These are phyloP conservation scores for Tetragonula clypearis DNA, from an alignment of 1,140 invertebrate species.

Conservation along the genomic window DNA sequence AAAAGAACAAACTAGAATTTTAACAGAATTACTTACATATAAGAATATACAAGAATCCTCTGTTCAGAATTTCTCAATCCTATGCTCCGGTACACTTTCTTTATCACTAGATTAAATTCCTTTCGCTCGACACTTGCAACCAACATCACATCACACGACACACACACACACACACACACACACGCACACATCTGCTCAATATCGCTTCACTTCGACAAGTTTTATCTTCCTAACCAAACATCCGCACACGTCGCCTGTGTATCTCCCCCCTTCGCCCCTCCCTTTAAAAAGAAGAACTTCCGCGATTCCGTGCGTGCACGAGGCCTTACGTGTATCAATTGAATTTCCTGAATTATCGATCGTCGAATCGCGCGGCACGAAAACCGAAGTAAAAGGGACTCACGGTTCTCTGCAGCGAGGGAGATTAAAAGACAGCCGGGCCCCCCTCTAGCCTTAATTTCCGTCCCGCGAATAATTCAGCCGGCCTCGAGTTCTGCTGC, in stretches of 20 bases:
- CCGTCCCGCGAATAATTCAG: constrained; percentile 61
- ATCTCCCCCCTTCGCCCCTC: background rate
- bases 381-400: constrained; percentile 9
- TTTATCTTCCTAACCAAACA: background rate
- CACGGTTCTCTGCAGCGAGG: constrained; percentile 29
- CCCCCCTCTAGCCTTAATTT: constrained; percentile 43
- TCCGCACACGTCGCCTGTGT: background rate
- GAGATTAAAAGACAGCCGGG: constrained; percentile 53
- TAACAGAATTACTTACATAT: too few relatives aligned
- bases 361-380: background rate
- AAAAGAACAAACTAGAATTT: too few relatives aligned
- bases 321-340: constrained; percentile 31
- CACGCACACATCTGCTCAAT: background rate
- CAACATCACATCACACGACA: background rate
- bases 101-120: too few relatives aligned
- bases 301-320: constrained; percentile 28
- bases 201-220: background rate
- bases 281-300: background rate
- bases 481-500: background rate
- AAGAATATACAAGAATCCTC: too few relatives aligned
- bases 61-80: too few relatives aligned
- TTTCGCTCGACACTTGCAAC: background rate
- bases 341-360: constrained; percentile 37
- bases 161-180: background rate
- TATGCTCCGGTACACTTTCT: too few relatives aligned